Evolutionary conservation across 2,888 invertebrate species (phyloP), one percentile per base, ranked within the genome.

Genomic region (Drosophila mayaguana): DNA sequence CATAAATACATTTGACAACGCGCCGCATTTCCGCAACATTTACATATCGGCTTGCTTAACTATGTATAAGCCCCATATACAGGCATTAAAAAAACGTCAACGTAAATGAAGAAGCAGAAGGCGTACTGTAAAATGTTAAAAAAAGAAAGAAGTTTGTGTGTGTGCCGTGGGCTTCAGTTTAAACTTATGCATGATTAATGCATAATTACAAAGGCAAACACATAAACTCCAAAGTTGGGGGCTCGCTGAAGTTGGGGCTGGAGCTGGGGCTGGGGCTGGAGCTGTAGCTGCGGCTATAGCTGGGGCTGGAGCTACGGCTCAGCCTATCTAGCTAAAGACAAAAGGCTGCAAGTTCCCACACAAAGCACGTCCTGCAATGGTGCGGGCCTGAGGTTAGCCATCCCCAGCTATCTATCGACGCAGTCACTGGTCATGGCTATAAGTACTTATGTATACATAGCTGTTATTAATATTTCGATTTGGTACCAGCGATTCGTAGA

Each of bases 391-490:
- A 7, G 20, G 9, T 16, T 48, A 32, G 48, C 40, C 14, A 18
- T 11, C 36, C 32, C 53, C 38, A 42, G 25, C 66, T 50, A 63
- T 50, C 67, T 68, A 69, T 66, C 51, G 45, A 14, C 50, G 65
- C 43, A 50, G 45, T 38, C 64, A 65, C 32, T 68, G 68, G 67
- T 38, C 67, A 65, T 65, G 65, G 55, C 66, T 55, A 64, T 64
- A 51, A 67, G 67, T 66, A 65, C 54, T 54, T 65, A 32, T 57
- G 51, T 71, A 63, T 55, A 63, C 60, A 73, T 70, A 66, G 76
- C 81, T 88, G 86, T 85, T 88, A 87, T 87, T 87, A 87, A 88
- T 87, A 87, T 87, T 87, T 87, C 86, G 86, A 87, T 87, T 88
- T 78, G 86, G 86, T 87, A 79, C 71, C 78, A 82, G 80, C 83